A percentile compares a stretch with the other conserved stretches of the same genome.
Conservation (phyloP, 2,797 vertebrate species). For the Psittacula echo region DNA sequence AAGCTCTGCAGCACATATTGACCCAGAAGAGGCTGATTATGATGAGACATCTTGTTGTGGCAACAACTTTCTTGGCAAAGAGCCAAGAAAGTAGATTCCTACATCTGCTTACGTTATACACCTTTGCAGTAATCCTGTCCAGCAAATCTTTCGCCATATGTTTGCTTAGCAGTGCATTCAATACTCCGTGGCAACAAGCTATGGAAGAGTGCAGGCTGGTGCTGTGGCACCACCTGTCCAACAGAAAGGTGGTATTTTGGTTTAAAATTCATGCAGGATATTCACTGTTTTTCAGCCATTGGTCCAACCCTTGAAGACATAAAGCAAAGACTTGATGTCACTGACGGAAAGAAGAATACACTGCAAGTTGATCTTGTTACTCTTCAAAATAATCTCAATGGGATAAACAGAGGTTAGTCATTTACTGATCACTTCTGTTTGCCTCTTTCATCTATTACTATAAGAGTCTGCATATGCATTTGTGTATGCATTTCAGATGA, state of each 20-base stretch:
- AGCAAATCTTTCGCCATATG: background rate
- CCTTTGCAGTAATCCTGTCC: background rate
- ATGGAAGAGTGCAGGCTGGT: background rate
- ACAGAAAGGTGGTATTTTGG: background rate
- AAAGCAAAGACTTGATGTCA: slow-evolving; percentile 75
- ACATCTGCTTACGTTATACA: background rate
- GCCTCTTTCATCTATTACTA: background rate
- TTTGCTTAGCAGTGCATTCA: background rate
- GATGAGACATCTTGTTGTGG: background rate
- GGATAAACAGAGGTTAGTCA: slow-evolving; percentile 83
- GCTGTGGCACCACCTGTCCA: background rate
- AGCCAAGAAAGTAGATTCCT: background rate
- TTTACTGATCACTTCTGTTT: background rate
- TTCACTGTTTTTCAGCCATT: slow-evolving; percentile 73
- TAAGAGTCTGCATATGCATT: background rate
- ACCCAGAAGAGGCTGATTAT: background rate
- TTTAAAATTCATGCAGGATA: background rate
- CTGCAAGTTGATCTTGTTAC: slow-evolving; percentile 79
- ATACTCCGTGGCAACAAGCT: background rate
- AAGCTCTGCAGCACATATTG: background rate
- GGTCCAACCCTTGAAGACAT: slow-evolving; percentile 74
- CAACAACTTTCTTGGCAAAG: background rate
- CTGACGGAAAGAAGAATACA: slow-evolving; percentile 80
- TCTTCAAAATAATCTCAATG: slow-evolving; percentile 74
- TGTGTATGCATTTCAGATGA: slow-evolving; percentile 79